These are phyloP conservation scores for Circaetus cinerascens DNA, from an alignment of 2,113 vertebrate genomes.

Conservation along the genomic window DNA sequence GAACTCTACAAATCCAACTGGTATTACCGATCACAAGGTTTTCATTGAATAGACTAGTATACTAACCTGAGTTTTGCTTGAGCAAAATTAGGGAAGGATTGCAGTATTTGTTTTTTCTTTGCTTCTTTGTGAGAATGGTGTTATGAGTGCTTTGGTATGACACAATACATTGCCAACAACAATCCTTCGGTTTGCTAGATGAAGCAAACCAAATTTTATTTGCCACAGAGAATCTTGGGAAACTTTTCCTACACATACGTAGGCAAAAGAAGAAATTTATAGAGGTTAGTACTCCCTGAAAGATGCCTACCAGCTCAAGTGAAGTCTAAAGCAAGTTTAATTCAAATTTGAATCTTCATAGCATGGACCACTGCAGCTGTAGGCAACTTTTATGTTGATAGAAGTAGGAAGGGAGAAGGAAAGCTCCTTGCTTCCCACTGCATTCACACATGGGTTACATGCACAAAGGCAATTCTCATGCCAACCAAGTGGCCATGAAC, in stretches of 20 bases:
- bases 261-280: background rate
- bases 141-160: background rate
- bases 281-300: background rate
- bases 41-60: background rate
- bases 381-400: background rate
- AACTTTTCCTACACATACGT: background rate
- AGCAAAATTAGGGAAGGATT: background rate
- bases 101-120: background rate
- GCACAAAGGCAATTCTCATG: background rate
- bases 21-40: background rate
- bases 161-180: background rate
- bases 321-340: background rate
- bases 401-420: background rate
- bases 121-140: background rate
- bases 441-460: background rate
- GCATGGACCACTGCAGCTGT: background rate
- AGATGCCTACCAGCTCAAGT: background rate
- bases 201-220: background rate
- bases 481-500: background rate
- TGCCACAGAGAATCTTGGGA: background rate
- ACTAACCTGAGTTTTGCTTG: background rate
- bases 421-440: background rate
- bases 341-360: background rate
- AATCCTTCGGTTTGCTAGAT: background rate
- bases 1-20: background rate